Evolutionary conservation across 2,113 vertebrate species (phyloP), one percentile per base, ranked within the genome.

Genomic region (Jacana jacana): DNA sequence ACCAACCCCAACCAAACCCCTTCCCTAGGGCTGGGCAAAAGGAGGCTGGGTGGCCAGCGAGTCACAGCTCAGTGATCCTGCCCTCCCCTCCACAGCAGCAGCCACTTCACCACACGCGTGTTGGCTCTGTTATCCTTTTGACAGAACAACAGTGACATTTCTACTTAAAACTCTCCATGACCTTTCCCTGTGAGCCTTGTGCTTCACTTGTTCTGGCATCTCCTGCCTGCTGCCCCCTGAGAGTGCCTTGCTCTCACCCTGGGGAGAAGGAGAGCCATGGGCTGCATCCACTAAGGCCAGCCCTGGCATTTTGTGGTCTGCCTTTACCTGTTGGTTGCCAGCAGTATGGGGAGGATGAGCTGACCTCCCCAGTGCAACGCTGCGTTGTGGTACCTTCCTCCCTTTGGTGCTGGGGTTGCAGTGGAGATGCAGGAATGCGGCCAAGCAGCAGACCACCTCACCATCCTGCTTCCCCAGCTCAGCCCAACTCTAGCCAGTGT

Each of bases 71-170:
- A 4, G 61, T 17, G 28, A 82, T 65, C 51, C 55, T 75, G 78
- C 51, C 55, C 79, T 84, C 76, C 64, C 52, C 20, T 1, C n/a
- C 11, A 4, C 13, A 6, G 49, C 28, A 63, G 60, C 69, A 44
- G 75, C 82, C 61, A 37, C 49, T 42, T 20, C 2, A 3, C 73
- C 16, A 0, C 13, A 20, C 22, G 46, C 6, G 6, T 23, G 2
- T 44, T 54, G 86, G 66, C 75, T 81, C 81, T 5, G 9, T 73
- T 90, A 78, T 77, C 86, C 94, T 54, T 93, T 66, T 96, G 95
- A 95, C 91, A 87, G 93, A 96, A 13, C 81, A 83, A 30, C 76
- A 94, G 76, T 95, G 97, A 91, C 86, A 86, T 95, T 97, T 98
- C 92, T 60, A 64, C 92, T 91, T 89, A 91, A 96, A 96, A 95